Percentiles rank a stretch among this genome's conserved stretches.
These are phyloP conservation scores for Enhydra lutris DNA, from an alignment of 2,113 vertebrate genomes.

Conservation along the genomic window DNA sequence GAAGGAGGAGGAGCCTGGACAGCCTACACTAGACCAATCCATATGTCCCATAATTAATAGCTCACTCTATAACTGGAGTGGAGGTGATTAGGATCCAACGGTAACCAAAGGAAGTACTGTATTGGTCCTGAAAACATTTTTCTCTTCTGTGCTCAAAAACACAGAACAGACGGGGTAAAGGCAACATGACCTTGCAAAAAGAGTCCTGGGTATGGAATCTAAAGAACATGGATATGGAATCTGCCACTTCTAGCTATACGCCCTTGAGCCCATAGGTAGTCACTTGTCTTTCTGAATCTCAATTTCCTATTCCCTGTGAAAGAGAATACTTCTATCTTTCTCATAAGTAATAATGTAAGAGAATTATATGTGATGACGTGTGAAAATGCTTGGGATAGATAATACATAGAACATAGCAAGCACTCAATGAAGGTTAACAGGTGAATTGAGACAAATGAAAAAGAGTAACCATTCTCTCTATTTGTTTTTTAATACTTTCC, in stretches of 20 bases:
- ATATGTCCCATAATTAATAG: neutral
- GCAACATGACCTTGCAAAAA: neutral
- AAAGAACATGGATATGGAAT: neutral
- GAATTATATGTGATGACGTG: neutral
- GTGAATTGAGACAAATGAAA: neutral
- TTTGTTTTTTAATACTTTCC: neutral
- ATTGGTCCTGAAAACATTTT: neutral
- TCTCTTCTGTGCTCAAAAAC: neutral
- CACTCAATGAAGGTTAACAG: constrained; percentile 11
- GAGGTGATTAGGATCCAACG: neutral
- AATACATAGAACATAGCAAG: neutral
- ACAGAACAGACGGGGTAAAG: neutral
- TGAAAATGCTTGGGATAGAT: neutral
- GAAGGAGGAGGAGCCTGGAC: neutral
- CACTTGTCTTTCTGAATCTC: neutral
- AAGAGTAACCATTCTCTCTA: neutral
- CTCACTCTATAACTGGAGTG: neutral
- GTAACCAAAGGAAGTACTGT: neutral
- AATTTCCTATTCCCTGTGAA: neutral
- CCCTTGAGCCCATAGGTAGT: neutral
- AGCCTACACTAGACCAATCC: neutral
- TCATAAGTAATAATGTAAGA: constrained; percentile 8
- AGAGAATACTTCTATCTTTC: neutral
- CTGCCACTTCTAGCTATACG: neutral
- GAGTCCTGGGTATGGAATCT: neutral